Percentiles rank a stretch among this genome's conserved stretches.
Evolutionary conservation across 2,113 vertebrate genomes (phyloP).

Genomic region (Amphiprion ocellaris): DNA sequence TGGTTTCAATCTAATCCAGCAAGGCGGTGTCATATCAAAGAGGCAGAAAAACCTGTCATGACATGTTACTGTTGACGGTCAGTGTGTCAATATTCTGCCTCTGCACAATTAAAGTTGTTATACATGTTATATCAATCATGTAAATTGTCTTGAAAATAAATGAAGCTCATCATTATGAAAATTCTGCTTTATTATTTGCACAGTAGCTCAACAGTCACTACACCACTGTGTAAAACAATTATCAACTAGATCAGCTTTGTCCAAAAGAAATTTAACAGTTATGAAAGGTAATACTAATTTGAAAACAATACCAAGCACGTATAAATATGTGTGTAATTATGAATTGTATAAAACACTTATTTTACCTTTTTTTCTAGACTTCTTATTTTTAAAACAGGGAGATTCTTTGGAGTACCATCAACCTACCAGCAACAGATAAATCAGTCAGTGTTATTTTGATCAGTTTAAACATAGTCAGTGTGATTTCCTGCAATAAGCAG

Average conservation of each 20-base stretch:
- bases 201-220: not conserved
- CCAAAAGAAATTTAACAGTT: not conserved
- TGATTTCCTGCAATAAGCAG: not conserved
- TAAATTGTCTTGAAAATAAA: not conserved
- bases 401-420: not conserved
- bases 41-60: not conserved
- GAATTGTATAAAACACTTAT: not conserved
- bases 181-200: not conserved
- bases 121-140: not conserved
- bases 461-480: not conserved
- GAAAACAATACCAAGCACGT: not conserved
- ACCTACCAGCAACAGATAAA: not conserved
- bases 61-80: not conserved
- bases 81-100: not conserved
- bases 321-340: not conserved
- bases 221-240: too few species aligned
- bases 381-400: not conserved
- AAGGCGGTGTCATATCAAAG: not conserved
- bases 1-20: conserved; percentile 20
- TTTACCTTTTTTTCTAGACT: not conserved
- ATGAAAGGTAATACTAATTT: not conserved
- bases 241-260: too few species aligned
- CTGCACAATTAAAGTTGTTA: not conserved
- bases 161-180: not conserved
- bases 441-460: not conserved